These are phyloP conservation scores for Fistularia tabacaria DNA, from an alignment of 2,797 vertebrate genomes.

Conservation along the genomic window DNA sequence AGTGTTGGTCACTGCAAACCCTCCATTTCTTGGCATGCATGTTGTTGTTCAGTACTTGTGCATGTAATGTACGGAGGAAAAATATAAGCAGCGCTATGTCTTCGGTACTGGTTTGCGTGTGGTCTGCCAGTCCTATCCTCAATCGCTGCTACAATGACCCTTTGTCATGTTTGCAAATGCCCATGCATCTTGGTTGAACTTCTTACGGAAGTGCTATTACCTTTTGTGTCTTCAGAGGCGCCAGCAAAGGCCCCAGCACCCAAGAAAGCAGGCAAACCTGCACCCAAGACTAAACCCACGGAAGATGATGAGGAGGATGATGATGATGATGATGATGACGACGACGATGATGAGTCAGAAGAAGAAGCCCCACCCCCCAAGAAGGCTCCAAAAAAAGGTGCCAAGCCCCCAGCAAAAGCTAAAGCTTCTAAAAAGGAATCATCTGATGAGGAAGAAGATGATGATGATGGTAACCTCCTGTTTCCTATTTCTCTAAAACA, in stretches of 20 bases:
- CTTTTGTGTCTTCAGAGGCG: conserved; percentile 35
- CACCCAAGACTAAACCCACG: conserved; percentile 26
- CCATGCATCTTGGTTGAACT: background rate
- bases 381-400: conserved; percentile 42
- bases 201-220: background rate
- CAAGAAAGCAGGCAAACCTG: conserved; percentile 50
- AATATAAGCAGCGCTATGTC: conserved; percentile 71
- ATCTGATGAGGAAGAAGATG: conserved; percentile 42
- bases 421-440: conserved; percentile 52
- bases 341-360: conserved; percentile 44
- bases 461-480: conserved; percentile 14
- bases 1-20: conserved; percentile 9
- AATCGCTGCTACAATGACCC: conserved; percentile 58
- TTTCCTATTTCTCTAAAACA: background rate
- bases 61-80: conserved; percentile 70
- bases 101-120: conserved; percentile 69
- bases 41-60: conserved; percentile 58
- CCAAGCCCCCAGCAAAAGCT: conserved; percentile 44
- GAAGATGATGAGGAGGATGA: conserved; percentile 8
- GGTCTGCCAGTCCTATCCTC: conserved; percentile 72
- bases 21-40: conserved; percentile 72
- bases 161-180: background rate
- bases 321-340: conserved; percentile 31
- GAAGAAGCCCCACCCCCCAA: conserved; percentile 62
- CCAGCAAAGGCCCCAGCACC: conserved; percentile 66